Evolutionary conservation across 2,888 invertebrate species (phyloP).

Genomic region (Orthosia cruda): DNA sequence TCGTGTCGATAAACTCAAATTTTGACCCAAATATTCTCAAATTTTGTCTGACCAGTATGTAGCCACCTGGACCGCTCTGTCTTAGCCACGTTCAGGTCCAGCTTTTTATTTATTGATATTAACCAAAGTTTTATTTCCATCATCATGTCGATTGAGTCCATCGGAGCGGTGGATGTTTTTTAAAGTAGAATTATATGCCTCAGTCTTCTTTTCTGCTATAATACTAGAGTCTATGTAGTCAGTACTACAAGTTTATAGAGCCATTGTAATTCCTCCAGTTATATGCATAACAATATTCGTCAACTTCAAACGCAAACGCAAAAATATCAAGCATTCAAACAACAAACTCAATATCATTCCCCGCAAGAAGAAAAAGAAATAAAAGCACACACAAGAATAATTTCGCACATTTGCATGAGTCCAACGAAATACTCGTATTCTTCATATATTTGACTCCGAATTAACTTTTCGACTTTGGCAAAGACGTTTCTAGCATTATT

Average conservation of each 20-base stretch:
- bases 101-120: no score
- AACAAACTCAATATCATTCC: conserved; percentile 38
- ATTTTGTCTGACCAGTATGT: no score
- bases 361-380: conserved; percentile 26
- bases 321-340: conserved; percentile 47
- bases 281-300: not conserved
- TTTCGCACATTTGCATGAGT: conserved; percentile 51
- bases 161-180: no score
- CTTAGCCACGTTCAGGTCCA: no score
- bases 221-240: not conserved
- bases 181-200: no score
- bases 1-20: no score
- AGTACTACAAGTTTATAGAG: not conserved
- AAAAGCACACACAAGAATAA: conserved; percentile 30
- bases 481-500: conserved; percentile 57
- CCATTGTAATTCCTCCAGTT: conserved; percentile 1
- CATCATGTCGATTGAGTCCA: no score
- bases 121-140: no score
- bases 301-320: conserved; percentile 28
- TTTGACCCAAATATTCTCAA: no score
- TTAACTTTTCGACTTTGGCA: conserved; percentile 51
- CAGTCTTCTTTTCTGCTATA: not conserved
- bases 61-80: no score
- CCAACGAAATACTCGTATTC: conserved; percentile 39
- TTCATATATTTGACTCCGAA: conserved; percentile 44